Evolutionary conservation across 1,140 invertebrate species (phyloP).

Genomic region (Pogonomyrmex barbatus): DNA sequence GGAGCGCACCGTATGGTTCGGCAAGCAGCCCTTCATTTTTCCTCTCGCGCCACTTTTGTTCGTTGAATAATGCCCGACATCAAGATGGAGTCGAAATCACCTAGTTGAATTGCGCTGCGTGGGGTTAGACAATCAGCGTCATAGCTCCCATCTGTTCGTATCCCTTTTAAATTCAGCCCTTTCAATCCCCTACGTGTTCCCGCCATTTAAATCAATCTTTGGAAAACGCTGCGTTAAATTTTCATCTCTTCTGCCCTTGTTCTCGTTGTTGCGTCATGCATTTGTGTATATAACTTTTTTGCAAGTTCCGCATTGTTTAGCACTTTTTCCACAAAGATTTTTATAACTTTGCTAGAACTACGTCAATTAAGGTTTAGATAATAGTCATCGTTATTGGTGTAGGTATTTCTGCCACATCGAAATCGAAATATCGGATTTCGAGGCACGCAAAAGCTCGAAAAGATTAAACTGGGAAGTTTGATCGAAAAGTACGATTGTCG

Average conservation of each 20-base stretch:
- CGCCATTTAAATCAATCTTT: slow-evolving; percentile 37
- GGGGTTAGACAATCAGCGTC: slow-evolving; percentile 68
- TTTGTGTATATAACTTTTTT: not conserved
- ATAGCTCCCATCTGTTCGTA: slow-evolving; percentile 62
- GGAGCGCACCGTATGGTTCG: slow-evolving; percentile 40
- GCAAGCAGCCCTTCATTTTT: slow-evolving; percentile 18
- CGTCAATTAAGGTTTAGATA: not conserved
- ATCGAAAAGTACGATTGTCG: slow-evolving; percentile 9
- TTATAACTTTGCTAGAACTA: not conserved
- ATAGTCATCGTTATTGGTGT: not conserved
- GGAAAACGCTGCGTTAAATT: not conserved
- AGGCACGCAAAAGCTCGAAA: not conserved
- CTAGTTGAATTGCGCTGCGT: slow-evolving; percentile 55
- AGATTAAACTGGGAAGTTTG: not conserved
- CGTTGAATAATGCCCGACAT: slow-evolving; percentile 62
- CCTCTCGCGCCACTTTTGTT: slow-evolving; percentile 46
- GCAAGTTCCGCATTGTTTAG: not conserved
- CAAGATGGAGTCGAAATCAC: slow-evolving; percentile 62
- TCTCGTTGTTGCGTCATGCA: not conserved
- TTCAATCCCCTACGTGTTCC: not conserved
- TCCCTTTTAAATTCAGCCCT: slow-evolving; percentile 52
- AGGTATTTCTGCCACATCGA: not conserved
- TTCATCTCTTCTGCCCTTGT: not conserved
- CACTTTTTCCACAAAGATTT: not conserved
- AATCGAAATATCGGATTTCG: not conserved